Percentiles rank a stretch among this genome's conserved stretches.
Conservation (phyloP, 2,888 invertebrate species). For the Tetropium fuscum region DNA sequence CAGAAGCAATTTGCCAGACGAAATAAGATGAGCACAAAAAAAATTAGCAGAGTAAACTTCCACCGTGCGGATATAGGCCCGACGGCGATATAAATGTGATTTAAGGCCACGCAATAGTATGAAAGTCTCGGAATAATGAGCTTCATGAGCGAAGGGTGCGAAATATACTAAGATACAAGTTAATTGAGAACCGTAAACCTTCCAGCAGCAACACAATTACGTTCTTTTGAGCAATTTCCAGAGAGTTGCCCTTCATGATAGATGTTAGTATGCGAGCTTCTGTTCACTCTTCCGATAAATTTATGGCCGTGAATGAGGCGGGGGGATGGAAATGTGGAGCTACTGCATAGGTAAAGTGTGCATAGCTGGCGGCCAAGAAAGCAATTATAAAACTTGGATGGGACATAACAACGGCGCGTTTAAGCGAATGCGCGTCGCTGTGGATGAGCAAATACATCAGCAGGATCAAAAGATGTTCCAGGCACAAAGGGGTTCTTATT, state of each 20-base stretch:
- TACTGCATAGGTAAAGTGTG: slow-evolving; percentile 41
- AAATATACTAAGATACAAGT: slow-evolving; percentile 55
- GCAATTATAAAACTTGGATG: slow-evolving; percentile 61
- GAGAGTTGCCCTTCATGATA: slow-evolving; percentile 44
- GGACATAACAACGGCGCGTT: slow-evolving; percentile 56
- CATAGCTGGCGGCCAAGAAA: slow-evolving; percentile 60
- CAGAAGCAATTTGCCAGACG: slow-evolving; percentile 29
- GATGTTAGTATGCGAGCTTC: slow-evolving; percentile 39
- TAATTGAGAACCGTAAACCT: slow-evolving; percentile 57
- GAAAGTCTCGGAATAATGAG: slow-evolving; percentile 51
- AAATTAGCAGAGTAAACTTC: slow-evolving; percentile 40
- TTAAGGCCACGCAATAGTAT: slow-evolving; percentile 41
- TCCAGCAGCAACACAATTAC: slow-evolving; percentile 59
- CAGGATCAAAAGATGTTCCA: slow-evolving; percentile 62
- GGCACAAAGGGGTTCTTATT: slow-evolving; percentile 61
- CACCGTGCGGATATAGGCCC: slow-evolving; percentile 30
- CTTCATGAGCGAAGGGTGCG: slow-evolving; percentile 51
- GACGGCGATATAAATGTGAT: slow-evolving; percentile 45
- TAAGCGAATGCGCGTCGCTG: slow-evolving; percentile 54
- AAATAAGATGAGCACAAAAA: slow-evolving; percentile 28
- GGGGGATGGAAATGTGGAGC: background rate
- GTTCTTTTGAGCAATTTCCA: slow-evolving; percentile 59
- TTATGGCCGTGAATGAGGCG: slow-evolving; percentile 47
- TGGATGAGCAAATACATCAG: slow-evolving; percentile 58
- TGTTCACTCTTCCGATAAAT: slow-evolving; percentile 57